Base-by-base conservation (phyloP, 2,888 invertebrate genomes). In the Anthophora plumipes region DNA sequence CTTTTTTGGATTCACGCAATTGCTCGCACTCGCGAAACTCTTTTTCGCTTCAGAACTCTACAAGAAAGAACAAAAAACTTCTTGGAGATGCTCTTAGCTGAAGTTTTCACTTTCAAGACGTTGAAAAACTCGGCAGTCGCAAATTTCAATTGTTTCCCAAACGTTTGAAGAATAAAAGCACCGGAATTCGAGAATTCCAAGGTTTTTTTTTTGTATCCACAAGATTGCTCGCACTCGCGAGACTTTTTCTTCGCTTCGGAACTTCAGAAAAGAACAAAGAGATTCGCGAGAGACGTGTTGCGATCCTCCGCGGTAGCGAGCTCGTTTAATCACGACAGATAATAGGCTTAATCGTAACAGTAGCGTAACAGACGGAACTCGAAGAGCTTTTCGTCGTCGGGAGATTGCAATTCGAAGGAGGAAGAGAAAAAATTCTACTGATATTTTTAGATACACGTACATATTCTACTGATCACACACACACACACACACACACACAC, bases 401-500 rank as follows among this genome's bases (percentile, higher is more conserved):
- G 68, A 79, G 80, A 80, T 70, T 74, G 80, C 74, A 66, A 73
- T 80, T 79, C 39, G 39, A 46, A 0, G 41, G 48, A 60, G 64
- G 31, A 50, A 31, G 31, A 52, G 63, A 75, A 31, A n/a, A 31
- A 81, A 78, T 77, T 72, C 17, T 39, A 66, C 12, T 63, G 69
- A 54, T 78, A 75, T 75, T 80, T 60, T 75, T 66, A 46, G 75
- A 75, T 52, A 31, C 46, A 43, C 17, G 43, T 77, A 74, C 52
- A 67, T 48, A 14, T 66, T 46, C 22, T 54, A 69, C 57, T 69
- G n/a, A 68, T 67, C n/a, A n/a, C n/a, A n/a, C n/a, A n/a, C n/a
- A n/a, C n/a, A n/a, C n/a, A n/a, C n/a, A n/a, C n/a, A n/a, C n/a
- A n/a, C n/a, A n/a, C n/a, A n/a, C n/a, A n/a, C n/a, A n/a, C n/a